Base-by-base conservation (phyloP, 2,888 invertebrate species). In the Apoda limacodes region DNA sequence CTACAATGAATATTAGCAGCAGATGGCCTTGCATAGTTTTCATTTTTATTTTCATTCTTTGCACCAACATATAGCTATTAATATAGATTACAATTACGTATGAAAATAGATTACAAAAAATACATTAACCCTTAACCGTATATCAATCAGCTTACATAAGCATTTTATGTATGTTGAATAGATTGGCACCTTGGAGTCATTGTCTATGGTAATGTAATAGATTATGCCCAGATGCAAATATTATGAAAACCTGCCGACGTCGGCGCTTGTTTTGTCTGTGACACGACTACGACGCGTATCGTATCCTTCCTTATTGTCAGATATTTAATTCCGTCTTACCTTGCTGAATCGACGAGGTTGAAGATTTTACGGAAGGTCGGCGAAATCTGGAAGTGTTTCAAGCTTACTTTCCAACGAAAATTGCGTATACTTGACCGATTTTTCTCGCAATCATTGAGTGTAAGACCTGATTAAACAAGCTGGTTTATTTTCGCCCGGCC, bases 371-470 rank as follows among this genome's bases (percentile, higher is more conserved):
- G 28, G 13, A 7, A 12, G 23, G 17, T 25, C 17, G 7, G 17
- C 5, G 17, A 17, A 17, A 17, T 17, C 53, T 70, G 63, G 64
- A 68, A 43, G 40, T 21, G 52, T 52, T 58, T 64, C 64, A 65
- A 64, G 43, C 47, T n/a, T n/a, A n/a, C 45, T 55, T 56, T 55
- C 46, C 45, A 40, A 39, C 43, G 45, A 52, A 52, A 55, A 48
- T 38, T 36, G 44, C 41, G 45, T 51, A 66, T 71, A 61, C 75
- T 72, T 76, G 76, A 75, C 78, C 75, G 76, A 75, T 71, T 68
- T 67, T 74, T 69, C 57, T 6, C 7, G 55, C 51, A 43, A 40
- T 48, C 38, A 49, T 48, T 52, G 49, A 47, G 50, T 45, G 50
- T 50, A 56, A 64, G 62, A 60, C 61, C 62, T 55, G 69, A 71